phyloP scores from a whole-genome alignment of 64 coral and sea anemone species.

The Montipora foliosa region DNA sequence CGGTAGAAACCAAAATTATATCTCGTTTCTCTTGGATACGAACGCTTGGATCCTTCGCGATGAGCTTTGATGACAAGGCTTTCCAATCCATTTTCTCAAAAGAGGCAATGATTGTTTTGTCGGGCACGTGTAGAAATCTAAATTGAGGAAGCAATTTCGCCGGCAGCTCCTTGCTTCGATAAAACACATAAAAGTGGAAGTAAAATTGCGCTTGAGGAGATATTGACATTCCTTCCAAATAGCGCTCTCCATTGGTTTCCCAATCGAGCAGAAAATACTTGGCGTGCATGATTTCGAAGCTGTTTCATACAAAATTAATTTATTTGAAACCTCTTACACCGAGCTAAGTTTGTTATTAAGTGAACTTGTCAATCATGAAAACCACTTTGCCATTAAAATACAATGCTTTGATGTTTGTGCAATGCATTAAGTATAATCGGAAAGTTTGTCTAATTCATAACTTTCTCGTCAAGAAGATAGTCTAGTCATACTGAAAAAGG shows the following conservation, averaged over 20 bases:
- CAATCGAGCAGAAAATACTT: conserved; percentile 82
- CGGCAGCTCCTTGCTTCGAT: conserved; percentile 79
- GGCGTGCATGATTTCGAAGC: neutral
- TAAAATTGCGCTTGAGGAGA: conserved; percentile 70
- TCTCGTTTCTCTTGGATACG: conserved; percentile 67
- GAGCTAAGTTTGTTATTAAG: neutral
- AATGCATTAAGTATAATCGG: neutral
- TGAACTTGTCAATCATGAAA: neutral
- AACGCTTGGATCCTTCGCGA: conserved; percentile 32
- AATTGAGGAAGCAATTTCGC: conserved; percentile 83
- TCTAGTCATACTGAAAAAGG: neutral
- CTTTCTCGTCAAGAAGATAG: neutral
- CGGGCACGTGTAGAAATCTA: conserved; percentile 74
- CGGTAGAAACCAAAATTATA: conserved; percentile 67
- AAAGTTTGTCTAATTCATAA: conserved; percentile 9
- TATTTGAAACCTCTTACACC: neutral
- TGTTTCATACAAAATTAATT: neutral
- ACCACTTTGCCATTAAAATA: conserved; percentile 25
- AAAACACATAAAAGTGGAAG: conserved; percentile 80
- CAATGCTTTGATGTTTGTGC: neutral
- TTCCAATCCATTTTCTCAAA: conserved; percentile 69
- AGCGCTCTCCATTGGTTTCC: conserved; percentile 76
- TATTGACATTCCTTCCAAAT: conserved; percentile 69
- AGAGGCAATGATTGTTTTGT: conserved; percentile 45
- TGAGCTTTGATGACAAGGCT: conserved; percentile 25